Evolutionary conservation across 2,113 vertebrate species (phyloP).

Genomic region (Physeter macrocephalus): DNA sequence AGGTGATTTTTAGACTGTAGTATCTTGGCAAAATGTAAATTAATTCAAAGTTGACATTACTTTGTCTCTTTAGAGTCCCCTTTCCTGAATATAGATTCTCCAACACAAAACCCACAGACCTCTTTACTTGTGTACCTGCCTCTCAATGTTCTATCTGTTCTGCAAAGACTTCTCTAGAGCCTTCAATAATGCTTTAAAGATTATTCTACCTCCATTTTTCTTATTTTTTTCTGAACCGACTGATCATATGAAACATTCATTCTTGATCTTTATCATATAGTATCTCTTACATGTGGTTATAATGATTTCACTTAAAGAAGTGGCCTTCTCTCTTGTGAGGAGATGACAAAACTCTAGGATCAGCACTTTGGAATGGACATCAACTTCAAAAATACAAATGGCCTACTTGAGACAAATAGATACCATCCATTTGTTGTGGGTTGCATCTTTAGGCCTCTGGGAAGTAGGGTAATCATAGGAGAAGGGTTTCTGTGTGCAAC

Average conservation of each 20-base stretch:
- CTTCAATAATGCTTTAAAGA: neutral
- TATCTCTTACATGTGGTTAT: neutral
- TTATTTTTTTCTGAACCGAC: neutral
- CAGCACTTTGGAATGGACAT: neutral
- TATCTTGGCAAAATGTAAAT: neutral
- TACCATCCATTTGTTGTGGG: neutral
- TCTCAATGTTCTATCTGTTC: neutral
- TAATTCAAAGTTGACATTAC: neutral
- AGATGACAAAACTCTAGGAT: neutral
- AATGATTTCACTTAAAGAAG: neutral
- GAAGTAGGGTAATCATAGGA: neutral
- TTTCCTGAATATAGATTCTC: neutral
- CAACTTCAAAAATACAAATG: neutral
- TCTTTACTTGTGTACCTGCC: neutral
- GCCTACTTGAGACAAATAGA: neutral
- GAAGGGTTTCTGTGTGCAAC: neutral
- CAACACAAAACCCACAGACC: neutral
- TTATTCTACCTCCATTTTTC: neutral
- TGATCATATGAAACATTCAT: neutral
- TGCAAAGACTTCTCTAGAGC: neutral
- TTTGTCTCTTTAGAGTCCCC: neutral
- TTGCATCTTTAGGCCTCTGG: neutral
- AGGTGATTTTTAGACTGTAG: neutral
- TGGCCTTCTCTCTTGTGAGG: neutral
- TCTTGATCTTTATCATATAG: neutral